Evolutionary conservation across 2,797 vertebrate genomes (phyloP).

Genomic region (Diceros bicornis): DNA sequence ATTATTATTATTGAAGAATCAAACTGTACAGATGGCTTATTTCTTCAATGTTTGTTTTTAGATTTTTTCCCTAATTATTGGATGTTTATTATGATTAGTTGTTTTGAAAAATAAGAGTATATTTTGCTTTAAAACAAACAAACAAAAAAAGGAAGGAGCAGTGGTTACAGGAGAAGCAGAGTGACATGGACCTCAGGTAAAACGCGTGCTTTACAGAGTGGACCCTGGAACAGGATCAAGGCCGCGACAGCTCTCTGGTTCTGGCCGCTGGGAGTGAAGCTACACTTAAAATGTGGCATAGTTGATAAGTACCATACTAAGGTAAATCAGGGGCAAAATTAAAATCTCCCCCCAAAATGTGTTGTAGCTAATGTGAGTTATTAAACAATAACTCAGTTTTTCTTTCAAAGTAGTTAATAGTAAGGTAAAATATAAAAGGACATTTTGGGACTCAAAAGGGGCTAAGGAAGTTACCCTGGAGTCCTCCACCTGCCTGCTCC

Average conservation of each 20-base stretch:
- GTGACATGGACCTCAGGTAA: neutral
- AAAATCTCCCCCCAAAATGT: neutral
- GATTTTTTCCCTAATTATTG: neutral
- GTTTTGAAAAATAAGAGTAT: neutral
- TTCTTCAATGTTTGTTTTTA: conserved; percentile 36
- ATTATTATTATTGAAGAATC: neutral
- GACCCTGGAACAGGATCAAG: neutral
- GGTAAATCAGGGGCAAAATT: neutral
- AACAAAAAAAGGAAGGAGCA: neutral
- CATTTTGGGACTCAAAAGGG: neutral
- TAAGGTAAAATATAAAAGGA: neutral
- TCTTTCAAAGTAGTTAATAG: neutral
- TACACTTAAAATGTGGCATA: neutral
- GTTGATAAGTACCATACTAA: neutral
- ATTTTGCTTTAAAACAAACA: conserved; percentile 28
- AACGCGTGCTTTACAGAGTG: neutral
- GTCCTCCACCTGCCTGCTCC: neutral
- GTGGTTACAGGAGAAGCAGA: neutral
- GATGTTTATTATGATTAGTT: neutral
- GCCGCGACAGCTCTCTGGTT: neutral
- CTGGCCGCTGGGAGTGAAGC: neutral
- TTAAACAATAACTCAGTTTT: neutral
- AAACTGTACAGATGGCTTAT: neutral
- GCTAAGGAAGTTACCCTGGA: neutral
- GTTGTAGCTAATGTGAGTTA: neutral